Percentiles rank a stretch among this genome's conserved stretches.
Evolutionary conservation across 2,797 vertebrate genomes (phyloP).

Genomic region (Pipistrellus pygmaeus): DNA sequence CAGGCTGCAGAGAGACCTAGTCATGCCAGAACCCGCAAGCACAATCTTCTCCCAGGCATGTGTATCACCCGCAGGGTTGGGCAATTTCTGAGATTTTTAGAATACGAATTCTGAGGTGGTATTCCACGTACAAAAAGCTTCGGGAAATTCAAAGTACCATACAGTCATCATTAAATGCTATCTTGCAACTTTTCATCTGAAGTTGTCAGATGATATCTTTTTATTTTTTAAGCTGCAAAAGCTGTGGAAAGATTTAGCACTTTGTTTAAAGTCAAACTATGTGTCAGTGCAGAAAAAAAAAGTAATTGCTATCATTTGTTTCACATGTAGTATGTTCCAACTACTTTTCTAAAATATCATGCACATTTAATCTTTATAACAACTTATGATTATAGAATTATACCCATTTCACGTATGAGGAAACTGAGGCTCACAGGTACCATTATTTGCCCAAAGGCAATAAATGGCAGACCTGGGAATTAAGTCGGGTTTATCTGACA

Average conservation of each 20-base stretch:
- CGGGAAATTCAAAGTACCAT: not conserved
- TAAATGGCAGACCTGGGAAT: conserved; percentile 32
- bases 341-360: conserved; percentile 32
- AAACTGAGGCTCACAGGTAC: conserved; percentile 33
- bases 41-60: not conserved
- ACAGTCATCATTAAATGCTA: conserved; percentile 27
- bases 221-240: conserved; percentile 54
- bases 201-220: conserved; percentile 8
- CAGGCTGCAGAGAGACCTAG: not conserved
- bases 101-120: conserved; percentile 44
- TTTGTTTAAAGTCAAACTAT: conserved; percentile 33
- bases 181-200: conserved; percentile 22
- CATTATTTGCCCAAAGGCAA: conserved; percentile 32
- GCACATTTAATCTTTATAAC: conserved; percentile 28
- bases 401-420: not conserved
- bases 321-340: not conserved
- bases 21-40: not conserved
- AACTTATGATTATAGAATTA: conserved; percentile 39
- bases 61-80: not conserved
- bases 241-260: not conserved
- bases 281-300: conserved; percentile 33
- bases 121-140: not conserved
- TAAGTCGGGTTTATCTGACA: not conserved
- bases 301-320: conserved; percentile 44
- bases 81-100: conserved; percentile 43